Conservation (phyloP, 2,113 vertebrate species). For the Amphiprion ocellaris region DNA sequence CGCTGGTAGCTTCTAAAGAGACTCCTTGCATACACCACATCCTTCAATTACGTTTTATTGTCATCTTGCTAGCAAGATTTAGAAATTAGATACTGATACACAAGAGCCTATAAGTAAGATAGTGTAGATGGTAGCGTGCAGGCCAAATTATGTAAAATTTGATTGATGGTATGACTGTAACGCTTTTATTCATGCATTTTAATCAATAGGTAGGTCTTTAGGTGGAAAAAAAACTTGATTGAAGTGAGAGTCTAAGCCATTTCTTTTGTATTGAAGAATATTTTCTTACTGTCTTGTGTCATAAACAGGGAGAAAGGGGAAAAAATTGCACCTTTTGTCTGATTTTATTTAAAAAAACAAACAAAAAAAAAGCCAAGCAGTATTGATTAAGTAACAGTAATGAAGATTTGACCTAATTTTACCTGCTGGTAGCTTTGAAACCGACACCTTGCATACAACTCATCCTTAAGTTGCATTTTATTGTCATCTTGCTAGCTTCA, state of each 20-base stretch:
- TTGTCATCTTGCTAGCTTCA: no score
- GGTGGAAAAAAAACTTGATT: neutral
- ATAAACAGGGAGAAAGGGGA: neutral
- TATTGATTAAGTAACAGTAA: slow-evolving; percentile 51
- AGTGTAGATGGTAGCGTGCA: slow-evolving; percentile 20
- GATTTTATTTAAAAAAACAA: neutral
- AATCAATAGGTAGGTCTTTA: slow-evolving; percentile 19
- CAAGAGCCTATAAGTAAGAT: slow-evolving; percentile 4
- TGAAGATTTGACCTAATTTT: no score
- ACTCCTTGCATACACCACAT: no score
- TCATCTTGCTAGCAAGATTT: neutral
- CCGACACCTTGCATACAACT: no score
- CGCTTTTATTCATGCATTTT: slow-evolving; percentile 67
- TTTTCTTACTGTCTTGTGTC: slow-evolving; percentile 18
- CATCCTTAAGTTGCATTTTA: no score
- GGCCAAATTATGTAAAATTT: slow-evolving; percentile 30
- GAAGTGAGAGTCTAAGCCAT: neutral
- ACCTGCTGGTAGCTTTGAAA: no score
- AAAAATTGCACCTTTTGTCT: slow-evolving; percentile 44
- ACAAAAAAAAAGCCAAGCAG: slow-evolving; percentile 35
- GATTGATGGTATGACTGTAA: slow-evolving; percentile 52
- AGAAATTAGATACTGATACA: slow-evolving; percentile 5
- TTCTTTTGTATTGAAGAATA: slow-evolving; percentile 21
- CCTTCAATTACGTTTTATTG: no score
- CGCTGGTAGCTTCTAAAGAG: no score